These are phyloP conservation scores for Eupsilia transversa DNA, from an alignment of 2,888 invertebrate species.

Conservation along the genomic window DNA sequence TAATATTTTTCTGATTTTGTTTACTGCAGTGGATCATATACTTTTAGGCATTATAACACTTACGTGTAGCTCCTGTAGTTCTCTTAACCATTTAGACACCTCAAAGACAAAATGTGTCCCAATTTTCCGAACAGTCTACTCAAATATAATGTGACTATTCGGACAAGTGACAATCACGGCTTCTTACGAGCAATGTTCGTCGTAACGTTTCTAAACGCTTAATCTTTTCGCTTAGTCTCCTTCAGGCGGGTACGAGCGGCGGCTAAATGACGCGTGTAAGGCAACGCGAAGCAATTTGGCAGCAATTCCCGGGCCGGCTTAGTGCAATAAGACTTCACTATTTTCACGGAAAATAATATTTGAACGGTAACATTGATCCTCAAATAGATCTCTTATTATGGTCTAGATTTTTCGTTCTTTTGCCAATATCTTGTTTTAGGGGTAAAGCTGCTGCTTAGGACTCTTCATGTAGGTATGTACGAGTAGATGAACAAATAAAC, in stretches of 20 bases:
- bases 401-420: slow-evolving; percentile 38
- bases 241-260: slow-evolving; percentile 67
- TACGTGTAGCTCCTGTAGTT: no score
- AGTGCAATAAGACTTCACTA: slow-evolving; percentile 77
- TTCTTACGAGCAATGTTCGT: slow-evolving; percentile 44
- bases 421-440: slow-evolving; percentile 23
- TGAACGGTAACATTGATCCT: slow-evolving; percentile 68
- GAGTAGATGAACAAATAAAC: neutral
- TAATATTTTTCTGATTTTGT: no score
- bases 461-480: no score
- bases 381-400: slow-evolving; percentile 59
- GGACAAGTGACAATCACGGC: slow-evolving; percentile 46
- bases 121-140: slow-evolving; percentile 1
- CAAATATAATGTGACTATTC: slow-evolving; percentile 38
- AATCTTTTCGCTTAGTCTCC: slow-evolving; percentile 63
- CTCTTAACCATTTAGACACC: slow-evolving; percentile 1
- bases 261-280: slow-evolving; percentile 87
- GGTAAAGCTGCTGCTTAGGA: neutral
- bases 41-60: no score
- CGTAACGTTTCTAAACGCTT: slow-evolving; percentile 59
- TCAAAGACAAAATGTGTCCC: neutral
- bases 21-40: no score
- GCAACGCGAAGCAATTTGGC: slow-evolving; percentile 88
- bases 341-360: slow-evolving; percentile 78
- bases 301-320: slow-evolving; percentile 78